phyloP scores from a whole-genome alignment of 2,888 invertebrate species.

The Cantharis rufa region DNA sequence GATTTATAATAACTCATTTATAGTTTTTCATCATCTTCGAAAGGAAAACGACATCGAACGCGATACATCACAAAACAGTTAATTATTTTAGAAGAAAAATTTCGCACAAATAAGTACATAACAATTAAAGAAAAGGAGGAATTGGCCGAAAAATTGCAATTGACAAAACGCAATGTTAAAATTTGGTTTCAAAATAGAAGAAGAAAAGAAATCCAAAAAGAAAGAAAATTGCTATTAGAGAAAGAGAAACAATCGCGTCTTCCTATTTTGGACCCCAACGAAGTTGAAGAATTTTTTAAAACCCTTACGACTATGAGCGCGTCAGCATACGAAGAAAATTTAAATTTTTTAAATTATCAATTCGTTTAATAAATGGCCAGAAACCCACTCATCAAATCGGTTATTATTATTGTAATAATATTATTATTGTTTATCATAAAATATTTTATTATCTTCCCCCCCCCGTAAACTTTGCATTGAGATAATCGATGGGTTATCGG shows the following conservation, averaged over 20 bases:
- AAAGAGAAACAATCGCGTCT: not conserved
- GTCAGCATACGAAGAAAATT: not conserved
- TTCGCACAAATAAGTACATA: not conserved
- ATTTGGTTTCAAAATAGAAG: not conserved
- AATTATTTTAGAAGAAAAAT: not conserved
- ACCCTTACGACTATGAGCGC: fast-evolving
- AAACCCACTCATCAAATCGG: no score
- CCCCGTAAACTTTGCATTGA: no score
- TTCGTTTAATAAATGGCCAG: no score
- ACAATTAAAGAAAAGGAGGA: not conserved
- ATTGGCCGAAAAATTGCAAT: not conserved
- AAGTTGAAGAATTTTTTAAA: not conserved
- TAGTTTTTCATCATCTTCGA: not conserved
- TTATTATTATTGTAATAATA: no score
- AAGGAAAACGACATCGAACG: not conserved
- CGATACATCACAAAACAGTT: not conserved
- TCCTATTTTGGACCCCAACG: not conserved
- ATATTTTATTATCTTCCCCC: no score
- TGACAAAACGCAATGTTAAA: not conserved
- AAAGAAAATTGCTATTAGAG: not conserved
- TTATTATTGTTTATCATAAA: no score
- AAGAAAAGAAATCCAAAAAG: not conserved
- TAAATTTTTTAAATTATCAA: no score
- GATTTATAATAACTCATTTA: not conserved
- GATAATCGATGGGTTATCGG: no score